phyloP scores from a whole-genome alignment of 2,888 invertebrate species.

The Drosophila cognata region DNA sequence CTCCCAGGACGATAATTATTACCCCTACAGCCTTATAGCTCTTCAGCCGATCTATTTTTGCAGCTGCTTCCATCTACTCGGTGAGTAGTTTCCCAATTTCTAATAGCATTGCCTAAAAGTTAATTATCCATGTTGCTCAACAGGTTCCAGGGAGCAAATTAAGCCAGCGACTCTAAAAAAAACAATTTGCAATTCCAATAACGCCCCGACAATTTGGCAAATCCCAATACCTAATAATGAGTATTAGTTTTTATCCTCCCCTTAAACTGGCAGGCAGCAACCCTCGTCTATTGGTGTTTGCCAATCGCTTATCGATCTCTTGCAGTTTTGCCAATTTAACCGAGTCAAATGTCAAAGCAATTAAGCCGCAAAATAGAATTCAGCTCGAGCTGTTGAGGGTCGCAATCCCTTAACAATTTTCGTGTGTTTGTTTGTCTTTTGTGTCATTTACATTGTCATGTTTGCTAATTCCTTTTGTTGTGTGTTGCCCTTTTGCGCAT shows the following conservation, averaged over 20 bases:
- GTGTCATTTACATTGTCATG: constrained; percentile 75
- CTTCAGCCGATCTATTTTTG: constrained; percentile 10
- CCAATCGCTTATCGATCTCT: constrained; percentile 69
- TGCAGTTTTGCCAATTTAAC: constrained; percentile 65
- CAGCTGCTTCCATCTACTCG: constrained; percentile 38
- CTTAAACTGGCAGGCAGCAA: constrained; percentile 26
- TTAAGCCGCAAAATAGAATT: constrained; percentile 71
- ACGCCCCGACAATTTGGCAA: constrained; percentile 64
- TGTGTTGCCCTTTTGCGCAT: constrained; percentile 46
- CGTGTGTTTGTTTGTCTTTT: constrained; percentile 41
- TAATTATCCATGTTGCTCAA: constrained; percentile 49
- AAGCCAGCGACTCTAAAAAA: background rate
- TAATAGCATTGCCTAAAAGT: constrained; percentile 2
- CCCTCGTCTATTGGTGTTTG: constrained; percentile 36
- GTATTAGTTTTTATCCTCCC: constrained; percentile 22
- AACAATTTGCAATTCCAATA: constrained; percentile 25
- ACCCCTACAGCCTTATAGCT: background rate
- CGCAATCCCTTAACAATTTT: constrained; percentile 30
- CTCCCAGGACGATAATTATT: constrained; percentile 44
- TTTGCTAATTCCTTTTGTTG: constrained; percentile 77
- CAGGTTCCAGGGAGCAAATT: constrained; percentile 45
- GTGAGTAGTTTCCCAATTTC: background rate
- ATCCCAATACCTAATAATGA: constrained; percentile 23
- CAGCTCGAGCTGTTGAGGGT: constrained; percentile 42
- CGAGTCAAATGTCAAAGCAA: constrained; percentile 79